These are phyloP conservation scores for Morbakka virulenta DNA, from an alignment of 30 jellyfish, hydroid and myxozoan species.

Conservation along the genomic window DNA sequence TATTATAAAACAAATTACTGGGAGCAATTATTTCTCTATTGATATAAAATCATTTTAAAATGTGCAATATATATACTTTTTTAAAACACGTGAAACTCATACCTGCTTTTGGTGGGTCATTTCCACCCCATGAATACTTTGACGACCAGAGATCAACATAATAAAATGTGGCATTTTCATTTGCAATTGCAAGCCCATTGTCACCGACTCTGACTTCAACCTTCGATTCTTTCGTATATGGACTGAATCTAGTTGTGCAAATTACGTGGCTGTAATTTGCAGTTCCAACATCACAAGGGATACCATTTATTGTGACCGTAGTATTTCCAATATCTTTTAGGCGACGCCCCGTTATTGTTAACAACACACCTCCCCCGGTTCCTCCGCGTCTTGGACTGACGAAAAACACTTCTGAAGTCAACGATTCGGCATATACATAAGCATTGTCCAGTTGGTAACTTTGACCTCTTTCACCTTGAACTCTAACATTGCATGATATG, in stretches of 20 bases:
- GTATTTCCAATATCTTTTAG: conserved; percentile 39
- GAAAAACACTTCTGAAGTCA: conserved; percentile 62
- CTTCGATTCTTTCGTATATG: conserved; percentile 26
- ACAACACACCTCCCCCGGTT: conserved; percentile 97
- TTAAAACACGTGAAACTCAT: not conserved
- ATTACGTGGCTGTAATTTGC: conserved; percentile 14
- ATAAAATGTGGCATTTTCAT: conserved; percentile 42
- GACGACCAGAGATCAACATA: conserved; percentile 98
- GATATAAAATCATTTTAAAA: no score
- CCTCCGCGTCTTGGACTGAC: conserved; percentile 96
- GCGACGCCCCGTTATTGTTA: conserved; percentile 64
- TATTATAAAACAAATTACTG: no score
- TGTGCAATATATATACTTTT: no score
- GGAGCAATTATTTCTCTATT: no score
- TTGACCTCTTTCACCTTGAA: conserved; percentile 16
- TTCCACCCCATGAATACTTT: conserved; percentile 94
- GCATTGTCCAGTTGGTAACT: conserved; percentile 28
- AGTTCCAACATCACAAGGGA: conserved; percentile 61
- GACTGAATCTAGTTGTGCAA: conserved; percentile 66
- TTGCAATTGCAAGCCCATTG: conserved; percentile 32
- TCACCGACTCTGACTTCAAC: conserved; percentile 63
- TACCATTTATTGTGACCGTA: conserved; percentile 57
- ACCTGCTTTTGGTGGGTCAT: conserved; percentile 80
- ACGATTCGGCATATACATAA: conserved; percentile 53
- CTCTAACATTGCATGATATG: conserved; percentile 16